Conservation (phyloP, 2,888 invertebrate genomes). For the Drosophila greeni region DNA sequence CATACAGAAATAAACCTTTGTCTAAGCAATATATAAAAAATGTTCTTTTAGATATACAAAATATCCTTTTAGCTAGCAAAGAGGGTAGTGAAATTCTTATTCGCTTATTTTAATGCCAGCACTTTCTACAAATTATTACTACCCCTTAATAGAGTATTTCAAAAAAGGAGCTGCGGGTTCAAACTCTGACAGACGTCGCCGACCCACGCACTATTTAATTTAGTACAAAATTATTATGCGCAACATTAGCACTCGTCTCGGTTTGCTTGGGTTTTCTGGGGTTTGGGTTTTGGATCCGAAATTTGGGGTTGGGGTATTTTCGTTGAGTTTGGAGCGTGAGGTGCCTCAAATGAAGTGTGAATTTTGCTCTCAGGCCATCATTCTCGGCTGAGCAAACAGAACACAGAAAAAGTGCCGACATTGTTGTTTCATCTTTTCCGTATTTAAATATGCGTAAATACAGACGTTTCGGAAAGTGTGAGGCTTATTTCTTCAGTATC, state of each 20-base stretch:
- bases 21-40: too few relatives aligned
- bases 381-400: slow-evolving; percentile 44
- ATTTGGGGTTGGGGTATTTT: slow-evolving; percentile 4
- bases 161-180: slow-evolving; percentile 1
- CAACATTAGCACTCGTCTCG: slow-evolving; percentile 69
- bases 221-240: slow-evolving; percentile 75
- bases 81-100: too few relatives aligned
- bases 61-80: too few relatives aligned
- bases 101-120: too few relatives aligned
- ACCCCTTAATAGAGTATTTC: not conserved
- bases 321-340: slow-evolving; percentile 48
- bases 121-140: not conserved
- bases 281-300: slow-evolving; percentile 16
- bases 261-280: slow-evolving; percentile 21
- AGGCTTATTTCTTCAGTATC: not conserved
- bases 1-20: too few relatives aligned
- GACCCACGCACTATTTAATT: slow-evolving; percentile 75
- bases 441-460: slow-evolving; percentile 20
- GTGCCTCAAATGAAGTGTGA: slow-evolving; percentile 71
- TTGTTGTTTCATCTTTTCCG: slow-evolving; percentile 16
- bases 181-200: slow-evolving; percentile 38
- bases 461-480: not conserved
- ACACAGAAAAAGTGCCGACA: slow-evolving; percentile 51
- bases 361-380: slow-evolving; percentile 69
- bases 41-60: not conserved